These are phyloP conservation scores for Tenthredo notha DNA, from an alignment of 2,888 invertebrate genomes.

Conservation along the genomic window DNA sequence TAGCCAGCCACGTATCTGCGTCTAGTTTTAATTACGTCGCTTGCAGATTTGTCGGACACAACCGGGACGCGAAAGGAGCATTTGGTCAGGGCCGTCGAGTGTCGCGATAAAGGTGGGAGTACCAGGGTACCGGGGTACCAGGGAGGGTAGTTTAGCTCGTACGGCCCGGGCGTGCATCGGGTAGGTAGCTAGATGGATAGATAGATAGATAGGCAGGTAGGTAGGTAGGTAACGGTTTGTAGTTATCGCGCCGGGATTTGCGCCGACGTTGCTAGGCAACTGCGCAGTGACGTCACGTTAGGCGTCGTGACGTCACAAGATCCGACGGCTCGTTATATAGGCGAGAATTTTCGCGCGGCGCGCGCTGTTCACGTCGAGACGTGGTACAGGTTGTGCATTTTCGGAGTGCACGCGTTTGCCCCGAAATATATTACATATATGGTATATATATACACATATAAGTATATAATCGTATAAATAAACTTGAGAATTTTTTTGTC, in stretches of 20 bases:
- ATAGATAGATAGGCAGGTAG: slow-evolving; percentile 49
- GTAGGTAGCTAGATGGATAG: background rate
- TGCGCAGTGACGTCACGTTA: slow-evolving; percentile 63
- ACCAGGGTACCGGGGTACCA: slow-evolving; percentile 26
- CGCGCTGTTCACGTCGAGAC: slow-evolving; percentile 53
- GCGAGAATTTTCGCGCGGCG: slow-evolving; percentile 37
- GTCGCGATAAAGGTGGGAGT: slow-evolving; percentile 10
- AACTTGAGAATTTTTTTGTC: background rate
- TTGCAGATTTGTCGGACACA: slow-evolving; percentile 28
- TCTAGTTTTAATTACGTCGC: slow-evolving; percentile 35
- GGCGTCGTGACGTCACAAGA: slow-evolving; percentile 66
- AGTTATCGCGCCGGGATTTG: slow-evolving; percentile 69
- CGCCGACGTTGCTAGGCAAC: slow-evolving; percentile 70
- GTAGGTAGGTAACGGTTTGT: slow-evolving; percentile 57
- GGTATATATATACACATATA: slow-evolving; percentile 1
- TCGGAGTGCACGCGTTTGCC: slow-evolving; percentile 27
- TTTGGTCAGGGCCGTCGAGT: slow-evolving; percentile 45
- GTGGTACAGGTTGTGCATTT: slow-evolving; percentile 48
- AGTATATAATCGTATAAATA: background rate
- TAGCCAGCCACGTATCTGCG: background rate
- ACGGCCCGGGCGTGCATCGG: slow-evolving; percentile 64
- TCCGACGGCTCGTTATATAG: slow-evolving; percentile 23
- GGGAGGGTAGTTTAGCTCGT: slow-evolving; percentile 67
- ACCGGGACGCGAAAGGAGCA: slow-evolving; percentile 46
- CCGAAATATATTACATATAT: background rate